Evolutionary conservation across 2,113 vertebrate genomes (phyloP), one percentile per base, ranked within the genome.

Genomic region (Silurus asotus): DNA sequence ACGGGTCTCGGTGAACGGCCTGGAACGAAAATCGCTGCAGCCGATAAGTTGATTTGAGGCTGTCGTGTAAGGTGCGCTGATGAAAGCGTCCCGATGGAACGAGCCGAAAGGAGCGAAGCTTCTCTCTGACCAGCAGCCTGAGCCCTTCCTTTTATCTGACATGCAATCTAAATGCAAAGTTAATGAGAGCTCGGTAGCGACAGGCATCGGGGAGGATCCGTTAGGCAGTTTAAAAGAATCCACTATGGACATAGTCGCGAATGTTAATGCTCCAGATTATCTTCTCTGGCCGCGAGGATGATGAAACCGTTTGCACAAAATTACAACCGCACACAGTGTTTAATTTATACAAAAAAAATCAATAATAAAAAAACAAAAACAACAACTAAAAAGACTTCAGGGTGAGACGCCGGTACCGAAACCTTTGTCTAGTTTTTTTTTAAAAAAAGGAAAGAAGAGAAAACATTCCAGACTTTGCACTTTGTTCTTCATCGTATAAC

Each of bases 131-230:
- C 83, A 67, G 56, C 59, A 84, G 78, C 81, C 82, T 61, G 64
- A 58, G 76, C 11, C 75, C 84, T 87, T 84, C 37, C 61, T 80
- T 87, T 65, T 78, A 83, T 81, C 61, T 82, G 76, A 75, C 86
- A 83, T 85, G 80, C 67, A 80, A 88, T 90, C 80, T 76, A 89
- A 86, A 90, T 87, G 88, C 90, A 90, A 88, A 88, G 88, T 87
- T 89, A 88, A 90, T 85, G 86, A 88, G 90, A 83, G 85, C 86
- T 89, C 84, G 25, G 81, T 56, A 72, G 86, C 88, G 48, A 72
- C 7, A 79, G 88, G 84, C 84, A 84, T 69, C 7, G 53, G 80
- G 83, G 65, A 87, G 83, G 70, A 74, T 83, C 86, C 49, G 83
- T 79, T 61, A 48, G 62, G 65, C 80, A 87, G 76, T 90, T 88